Evolutionary conservation across 1,140 invertebrate species (phyloP).

Genomic region (Dolichoris vasculosae): DNA sequence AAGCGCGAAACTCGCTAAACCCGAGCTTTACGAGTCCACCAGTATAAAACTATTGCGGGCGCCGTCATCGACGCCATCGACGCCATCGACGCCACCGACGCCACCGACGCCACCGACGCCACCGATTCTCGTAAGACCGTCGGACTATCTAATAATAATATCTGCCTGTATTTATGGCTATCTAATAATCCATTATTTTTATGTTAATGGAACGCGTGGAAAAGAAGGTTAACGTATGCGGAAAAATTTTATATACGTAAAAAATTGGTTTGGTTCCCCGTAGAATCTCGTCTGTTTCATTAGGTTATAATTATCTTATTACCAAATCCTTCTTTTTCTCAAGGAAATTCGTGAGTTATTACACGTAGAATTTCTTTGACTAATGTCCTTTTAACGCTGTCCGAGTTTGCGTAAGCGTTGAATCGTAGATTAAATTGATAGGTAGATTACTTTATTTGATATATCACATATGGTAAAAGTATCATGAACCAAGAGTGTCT

Average conservation of each 20-base stretch:
- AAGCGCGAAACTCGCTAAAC: slow-evolving; percentile 53
- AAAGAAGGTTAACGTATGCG: not conserved
- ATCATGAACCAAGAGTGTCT: not conserved
- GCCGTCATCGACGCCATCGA: not conserved
- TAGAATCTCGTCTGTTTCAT: not conserved
- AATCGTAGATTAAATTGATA: not conserved
- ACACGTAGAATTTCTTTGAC: not conserved
- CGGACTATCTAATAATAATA: not conserved
- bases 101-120: not conserved
- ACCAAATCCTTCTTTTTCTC: slow-evolving; percentile 1
- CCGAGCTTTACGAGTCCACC: slow-evolving; percentile 21
- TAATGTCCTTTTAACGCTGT: slow-evolving; percentile 24
- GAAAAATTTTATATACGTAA: not conserved
- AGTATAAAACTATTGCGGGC: not conserved
- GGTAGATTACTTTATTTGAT: not conserved
- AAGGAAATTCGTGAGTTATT: not conserved
- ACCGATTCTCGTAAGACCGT: slow-evolving; percentile 27
- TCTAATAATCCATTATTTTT: not conserved
- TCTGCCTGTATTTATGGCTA: not conserved
- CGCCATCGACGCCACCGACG: not conserved
- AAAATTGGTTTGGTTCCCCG: not conserved
- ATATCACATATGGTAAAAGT: slow-evolving; percentile 17
- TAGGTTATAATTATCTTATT: not conserved
- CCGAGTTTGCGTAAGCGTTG: not conserved
- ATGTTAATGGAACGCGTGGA: not conserved